Evolutionary conservation across 2,113 vertebrate species (phyloP), one percentile per base, ranked within the genome.

Genomic region (Antigone vipio): DNA sequence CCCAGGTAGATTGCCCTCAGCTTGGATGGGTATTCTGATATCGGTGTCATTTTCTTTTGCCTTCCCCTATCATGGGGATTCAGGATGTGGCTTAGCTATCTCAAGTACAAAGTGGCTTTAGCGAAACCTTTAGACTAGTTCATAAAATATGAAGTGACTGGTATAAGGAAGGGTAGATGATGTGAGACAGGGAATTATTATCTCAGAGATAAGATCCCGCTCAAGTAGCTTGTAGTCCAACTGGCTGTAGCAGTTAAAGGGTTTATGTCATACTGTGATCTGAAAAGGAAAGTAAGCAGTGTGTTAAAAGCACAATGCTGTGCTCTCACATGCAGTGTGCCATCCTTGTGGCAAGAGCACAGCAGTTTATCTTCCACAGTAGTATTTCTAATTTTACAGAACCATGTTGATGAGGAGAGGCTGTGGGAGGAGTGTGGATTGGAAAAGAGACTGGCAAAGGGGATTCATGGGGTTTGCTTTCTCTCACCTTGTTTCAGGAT

Each of bases 391-490:
- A 60, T 88, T 89, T 52, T 45, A n/a, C 35, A 68, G 62, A 85
- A 8, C 44, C 12, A 7, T 3, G 4, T 58, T 76, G 30, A 26
- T 6, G n/a, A 68, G 35, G 35, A 69, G 47, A 75, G 56, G 60
- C 74, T 63, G 62, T 80, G 59, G 12, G 11, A 93, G 16, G 50
- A 88, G n/a, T 34, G 42, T 83, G 62, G 30, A 34, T 20, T 92
- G 56, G 21, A 63, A 74, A 86, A 81, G 72, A 92, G 60, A 55
- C 50, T 59, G 63, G 16, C 47, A 84, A n/a, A 91, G 35, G 34
- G 35, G 17, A 75, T 93, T 93, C 79, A 49, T 93, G 52, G 11
- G 44, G 11, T 88, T 88, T 86, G 50, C 64, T 91, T 84, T 59
- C 81, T 86, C 40, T 75, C 53, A 18, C 52, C 50, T 85, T 92